Evolutionary conservation across 2,888 invertebrate species (phyloP), one percentile per base, ranked within the genome.

Genomic region (Drosophila infuscata): DNA sequence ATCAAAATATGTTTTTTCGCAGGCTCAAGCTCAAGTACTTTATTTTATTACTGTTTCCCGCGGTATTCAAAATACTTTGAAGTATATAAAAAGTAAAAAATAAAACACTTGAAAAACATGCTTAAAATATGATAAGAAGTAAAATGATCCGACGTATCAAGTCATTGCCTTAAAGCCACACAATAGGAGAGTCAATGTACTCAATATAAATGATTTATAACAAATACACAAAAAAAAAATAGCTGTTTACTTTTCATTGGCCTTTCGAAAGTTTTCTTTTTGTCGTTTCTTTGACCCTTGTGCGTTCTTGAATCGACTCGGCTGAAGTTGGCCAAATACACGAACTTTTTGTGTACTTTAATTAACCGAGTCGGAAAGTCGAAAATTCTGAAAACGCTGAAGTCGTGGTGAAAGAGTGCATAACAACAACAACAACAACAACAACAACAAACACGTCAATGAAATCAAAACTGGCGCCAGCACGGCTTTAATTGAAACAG

Each of bases 261-360:
- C 25, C 25, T 25, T 15, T 46, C 15, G 8, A 46, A 46, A 53
- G n/a, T 43, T 49, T 48, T 30, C 41, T 30, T 48, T 41, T 70
- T 25, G 20, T 35, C 56, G 56, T 69, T 62, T n/a, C 48, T 61
- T 67, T 43, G 11, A 63, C 46, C 46, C 60, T 48, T 33, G 36
- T 12, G 12, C 12, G 3, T 12, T 12, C 5, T 17, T 7, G 3
- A 15, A 15, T 20, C 29, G 17, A 30, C 32, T 25, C 38, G 49
- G 8, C 4, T 46, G 5, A 29, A 69, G 56, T 77, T 82, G 52
- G 30, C 38, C 46, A 78, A 70, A 76, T 69, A 64, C 60, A 51
- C 41, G 32, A 61, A 76, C 70, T 72, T 74, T 67, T n/a, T 69
- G 58, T 43, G 52, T 59, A 67, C 81, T 69, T 82, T 74, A 81